Evolutionary conservation across 2,888 invertebrate genomes (phyloP).

Genomic region (Chrysolina oricalcia): DNA sequence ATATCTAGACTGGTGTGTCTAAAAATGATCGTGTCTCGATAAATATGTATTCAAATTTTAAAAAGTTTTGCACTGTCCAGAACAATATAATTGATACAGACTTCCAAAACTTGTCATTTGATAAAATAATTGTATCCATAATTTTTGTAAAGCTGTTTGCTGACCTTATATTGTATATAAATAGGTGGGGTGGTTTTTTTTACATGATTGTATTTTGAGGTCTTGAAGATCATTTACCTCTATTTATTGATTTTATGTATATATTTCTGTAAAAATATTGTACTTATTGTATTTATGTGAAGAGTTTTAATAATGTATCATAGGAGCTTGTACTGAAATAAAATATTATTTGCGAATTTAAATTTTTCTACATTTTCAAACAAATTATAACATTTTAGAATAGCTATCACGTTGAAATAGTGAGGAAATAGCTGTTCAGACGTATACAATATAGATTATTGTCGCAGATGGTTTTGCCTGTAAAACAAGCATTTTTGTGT

Average conservation of each 20-base stretch:
- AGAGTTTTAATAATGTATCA: slow-evolving; percentile 1
- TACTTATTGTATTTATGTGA: slow-evolving; percentile 10
- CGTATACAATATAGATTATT: too few relatives aligned
- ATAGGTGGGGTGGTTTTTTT: neutral
- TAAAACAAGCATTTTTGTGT: too few relatives aligned
- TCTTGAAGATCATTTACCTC: neutral
- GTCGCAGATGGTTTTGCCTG: too few relatives aligned
- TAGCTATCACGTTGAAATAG: neutral
- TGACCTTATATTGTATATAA: neutral
- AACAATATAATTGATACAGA: too few relatives aligned
- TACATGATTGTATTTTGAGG: neutral
- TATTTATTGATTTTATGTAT: slow-evolving; percentile 16
- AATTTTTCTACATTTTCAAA: neutral
- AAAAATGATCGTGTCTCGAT: too few relatives aligned
- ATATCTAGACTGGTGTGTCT: too few relatives aligned
- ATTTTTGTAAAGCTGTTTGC: neutral
- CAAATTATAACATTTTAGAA: neutral
- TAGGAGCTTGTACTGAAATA: slow-evolving; percentile 14
- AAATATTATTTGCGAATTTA: slow-evolving; percentile 3
- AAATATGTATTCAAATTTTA: too few relatives aligned
- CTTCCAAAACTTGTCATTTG: neutral
- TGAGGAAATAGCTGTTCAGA: too few relatives aligned
- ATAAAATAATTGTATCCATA: neutral
- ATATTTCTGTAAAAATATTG: slow-evolving; percentile 10
- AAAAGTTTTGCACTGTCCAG: too few relatives aligned